These are phyloP conservation scores for Automeris io DNA, from an alignment of 2,888 invertebrate genomes.

Conservation along the genomic window DNA sequence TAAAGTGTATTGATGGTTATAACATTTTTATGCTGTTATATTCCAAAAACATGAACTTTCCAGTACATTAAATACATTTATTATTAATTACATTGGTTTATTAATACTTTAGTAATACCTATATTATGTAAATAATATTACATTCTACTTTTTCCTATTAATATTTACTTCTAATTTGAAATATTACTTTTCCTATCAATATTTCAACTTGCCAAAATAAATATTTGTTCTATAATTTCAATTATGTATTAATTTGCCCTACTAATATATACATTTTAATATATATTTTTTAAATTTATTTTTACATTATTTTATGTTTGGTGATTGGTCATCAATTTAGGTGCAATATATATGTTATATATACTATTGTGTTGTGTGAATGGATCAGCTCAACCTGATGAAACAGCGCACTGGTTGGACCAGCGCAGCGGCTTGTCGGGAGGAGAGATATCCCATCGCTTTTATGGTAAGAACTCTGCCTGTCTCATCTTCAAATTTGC, in stretches of 20 bases:
- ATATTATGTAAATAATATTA: too few species aligned
- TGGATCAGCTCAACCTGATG: constrained; percentile 73
- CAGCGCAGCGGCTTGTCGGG: constrained; percentile 51
- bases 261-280: constrained; percentile 10
- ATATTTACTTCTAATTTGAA: too few species aligned
- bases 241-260: constrained; percentile 14
- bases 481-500: constrained; percentile 9
- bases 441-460: constrained; percentile 64
- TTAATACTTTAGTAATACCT: too few species aligned
- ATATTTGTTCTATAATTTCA: too few species aligned
- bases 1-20: too few species aligned
- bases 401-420: constrained; percentile 69
- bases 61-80: too few species aligned
- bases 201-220: too few species aligned
- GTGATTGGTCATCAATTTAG: constrained; percentile 70
- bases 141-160: too few species aligned
- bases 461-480: constrained; percentile 66
- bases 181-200: too few species aligned
- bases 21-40: too few species aligned
- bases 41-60: too few species aligned
- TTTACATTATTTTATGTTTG: constrained; percentile 67
- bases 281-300: constrained; percentile 30
- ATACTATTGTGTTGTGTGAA: constrained; percentile 75
- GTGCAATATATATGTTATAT: constrained; percentile 76
- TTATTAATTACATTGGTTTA: too few species aligned